Evolutionary conservation across 2,888 invertebrate genomes (phyloP).

Genomic region (Hedya salicella): DNA sequence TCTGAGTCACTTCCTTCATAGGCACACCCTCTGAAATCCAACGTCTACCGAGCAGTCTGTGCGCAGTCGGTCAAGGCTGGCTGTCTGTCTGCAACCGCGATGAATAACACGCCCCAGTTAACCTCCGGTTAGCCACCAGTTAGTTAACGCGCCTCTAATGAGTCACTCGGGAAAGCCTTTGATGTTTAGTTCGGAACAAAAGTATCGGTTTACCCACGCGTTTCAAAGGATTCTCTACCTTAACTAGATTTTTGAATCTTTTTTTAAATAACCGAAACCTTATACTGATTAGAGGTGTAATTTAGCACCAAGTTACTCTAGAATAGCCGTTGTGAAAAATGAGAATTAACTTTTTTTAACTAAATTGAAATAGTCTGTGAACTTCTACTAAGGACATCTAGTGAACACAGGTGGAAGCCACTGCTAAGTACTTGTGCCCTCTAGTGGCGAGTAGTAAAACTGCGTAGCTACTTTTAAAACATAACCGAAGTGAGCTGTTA

Average conservation of each 20-base stretch:
- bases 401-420: not conserved
- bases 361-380: not conserved
- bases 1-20: not conserved
- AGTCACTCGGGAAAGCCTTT: not conserved
- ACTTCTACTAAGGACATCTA: constrained; percentile 1
- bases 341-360: not conserved
- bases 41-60: not conserved
- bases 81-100: not conserved
- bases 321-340: not conserved
- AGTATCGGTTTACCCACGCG: constrained; percentile 4
- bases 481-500: too few species aligned
- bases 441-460: constrained; percentile 17
- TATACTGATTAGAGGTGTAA: not conserved
- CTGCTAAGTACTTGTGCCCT: not conserved
- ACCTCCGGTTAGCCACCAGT: not conserved
- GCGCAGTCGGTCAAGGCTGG: constrained; percentile 48
- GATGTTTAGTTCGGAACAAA: not conserved
- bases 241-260: not conserved
- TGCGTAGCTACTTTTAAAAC: not conserved
- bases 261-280: not conserved
- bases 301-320: not conserved
- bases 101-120: not conserved
- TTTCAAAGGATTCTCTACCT: constrained; percentile 4
- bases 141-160: not conserved
- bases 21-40: not conserved